Percentiles rank a stretch among this genome's conserved stretches.
These are phyloP conservation scores for Catagonus wagneri DNA, from an alignment of 2,113 vertebrate species.

Conservation along the genomic window DNA sequence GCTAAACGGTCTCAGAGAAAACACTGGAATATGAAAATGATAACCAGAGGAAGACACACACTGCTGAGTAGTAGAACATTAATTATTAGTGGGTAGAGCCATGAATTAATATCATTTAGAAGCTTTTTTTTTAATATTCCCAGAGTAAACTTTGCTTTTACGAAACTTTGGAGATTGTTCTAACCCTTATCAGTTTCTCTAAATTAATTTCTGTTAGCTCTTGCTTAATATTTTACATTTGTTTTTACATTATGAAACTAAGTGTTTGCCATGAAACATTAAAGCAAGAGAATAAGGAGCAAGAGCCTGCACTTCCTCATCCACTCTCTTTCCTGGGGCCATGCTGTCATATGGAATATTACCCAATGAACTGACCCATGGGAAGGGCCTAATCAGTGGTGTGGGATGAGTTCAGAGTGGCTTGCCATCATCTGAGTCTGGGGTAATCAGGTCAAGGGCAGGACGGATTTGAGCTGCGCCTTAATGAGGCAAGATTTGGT, in stretches of 20 bases:
- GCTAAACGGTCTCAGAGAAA: neutral
- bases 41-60: neutral
- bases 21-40: neutral
- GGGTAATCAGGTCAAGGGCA: neutral
- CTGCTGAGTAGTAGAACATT: neutral
- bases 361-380: neutral
- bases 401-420: neutral
- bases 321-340: neutral
- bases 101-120: neutral
- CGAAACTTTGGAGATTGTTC: constrained; percentile 24
- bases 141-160: neutral
- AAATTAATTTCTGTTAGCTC: neutral
- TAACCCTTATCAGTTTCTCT: neutral
- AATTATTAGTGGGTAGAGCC: no score
- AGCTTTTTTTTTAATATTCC: neutral
- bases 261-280: constrained; percentile 11
- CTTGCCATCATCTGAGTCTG: neutral
- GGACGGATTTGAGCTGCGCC: neutral
- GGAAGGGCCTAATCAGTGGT: neutral
- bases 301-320: neutral
- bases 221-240: neutral
- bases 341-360: neutral
- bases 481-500: neutral
- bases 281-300: neutral
- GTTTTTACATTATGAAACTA: neutral